phyloP scores from a whole-genome alignment of 2,888 invertebrate species.

The Lamellibrachia columna region DNA sequence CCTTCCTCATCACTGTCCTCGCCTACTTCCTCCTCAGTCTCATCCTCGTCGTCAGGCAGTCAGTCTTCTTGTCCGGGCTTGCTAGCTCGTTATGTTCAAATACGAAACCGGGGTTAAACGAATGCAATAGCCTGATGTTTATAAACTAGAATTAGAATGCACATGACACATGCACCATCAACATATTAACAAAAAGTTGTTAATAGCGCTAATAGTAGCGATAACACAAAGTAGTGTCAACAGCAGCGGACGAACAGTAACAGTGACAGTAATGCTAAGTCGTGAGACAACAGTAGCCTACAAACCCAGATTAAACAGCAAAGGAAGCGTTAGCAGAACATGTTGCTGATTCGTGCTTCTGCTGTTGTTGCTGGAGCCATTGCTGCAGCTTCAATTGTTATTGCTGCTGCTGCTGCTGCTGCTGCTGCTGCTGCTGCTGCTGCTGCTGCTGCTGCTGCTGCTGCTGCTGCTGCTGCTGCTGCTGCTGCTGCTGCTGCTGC shows the following conservation, averaged over 20 bases:
- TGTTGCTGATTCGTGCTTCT: too few relatives aligned
- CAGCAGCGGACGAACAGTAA: background rate
- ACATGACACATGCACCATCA: too few relatives aligned
- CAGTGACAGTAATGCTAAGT: background rate
- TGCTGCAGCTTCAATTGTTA: too few relatives aligned
- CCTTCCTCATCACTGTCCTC: slow-evolving; percentile 69
- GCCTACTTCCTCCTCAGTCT: slow-evolving; percentile 52
- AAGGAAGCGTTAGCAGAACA: background rate
- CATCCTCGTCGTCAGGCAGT: slow-evolving; percentile 45
- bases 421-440: too few relatives aligned
- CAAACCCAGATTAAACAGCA: background rate
- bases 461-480: too few relatives aligned
- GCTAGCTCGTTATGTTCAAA: background rate
- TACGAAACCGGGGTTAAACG: background rate
- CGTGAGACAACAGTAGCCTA: background rate
- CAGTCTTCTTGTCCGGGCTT: slow-evolving; percentile 18
- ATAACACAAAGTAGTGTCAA: background rate
- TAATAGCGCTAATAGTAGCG: background rate
- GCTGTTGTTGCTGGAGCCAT: too few relatives aligned
- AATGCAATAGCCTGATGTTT: background rate
- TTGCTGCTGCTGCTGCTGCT: too few relatives aligned
- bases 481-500: too few relatives aligned
- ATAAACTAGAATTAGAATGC: background rate
- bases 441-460: too few relatives aligned
- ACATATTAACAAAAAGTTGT: too few relatives aligned